Percentiles rank a stretch among this genome's conserved stretches.
Conservation (phyloP, 2,888 invertebrate species). For the Eilema depressum region DNA sequence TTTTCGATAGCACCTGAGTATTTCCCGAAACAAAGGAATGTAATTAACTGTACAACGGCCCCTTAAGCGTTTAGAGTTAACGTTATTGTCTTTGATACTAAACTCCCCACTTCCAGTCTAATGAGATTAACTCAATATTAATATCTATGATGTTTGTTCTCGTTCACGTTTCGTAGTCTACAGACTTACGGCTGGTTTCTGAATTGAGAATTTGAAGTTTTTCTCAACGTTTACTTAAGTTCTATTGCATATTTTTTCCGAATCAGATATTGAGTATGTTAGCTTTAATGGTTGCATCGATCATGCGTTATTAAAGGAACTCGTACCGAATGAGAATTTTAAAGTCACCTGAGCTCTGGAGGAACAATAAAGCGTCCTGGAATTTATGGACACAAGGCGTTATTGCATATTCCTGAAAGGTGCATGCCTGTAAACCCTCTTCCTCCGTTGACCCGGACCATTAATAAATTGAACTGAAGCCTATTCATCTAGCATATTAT, state of each 20-base stretch:
- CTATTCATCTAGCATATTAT: no score
- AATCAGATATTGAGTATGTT: not conserved
- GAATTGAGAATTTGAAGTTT: not conserved
- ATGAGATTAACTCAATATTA: slow-evolving; percentile 29
- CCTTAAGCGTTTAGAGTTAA: slow-evolving; percentile 40
- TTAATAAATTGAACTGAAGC: no score
- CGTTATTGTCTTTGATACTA: slow-evolving; percentile 43
- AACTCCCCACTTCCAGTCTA: slow-evolving; percentile 37
- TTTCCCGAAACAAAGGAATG: slow-evolving; percentile 46
- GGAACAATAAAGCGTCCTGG: no score
- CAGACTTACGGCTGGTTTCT: not conserved
- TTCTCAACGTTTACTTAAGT: not conserved
- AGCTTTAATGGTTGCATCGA: not conserved
- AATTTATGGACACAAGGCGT: no score
- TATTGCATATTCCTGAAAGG: no score
- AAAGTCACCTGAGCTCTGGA: no score
- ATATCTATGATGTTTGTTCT: slow-evolving; percentile 29
- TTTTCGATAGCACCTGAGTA: slow-evolving; percentile 23
- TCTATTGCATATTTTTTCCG: not conserved
- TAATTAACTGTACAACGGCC: slow-evolving; percentile 41
- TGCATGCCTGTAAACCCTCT: no score
- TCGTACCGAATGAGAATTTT: no score
- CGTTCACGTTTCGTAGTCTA: not conserved
- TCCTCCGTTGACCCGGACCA: no score
- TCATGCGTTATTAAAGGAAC: not conserved